Base-by-base conservation (phyloP, 2,113 vertebrate species). In the Anguilla japonica region DNA sequence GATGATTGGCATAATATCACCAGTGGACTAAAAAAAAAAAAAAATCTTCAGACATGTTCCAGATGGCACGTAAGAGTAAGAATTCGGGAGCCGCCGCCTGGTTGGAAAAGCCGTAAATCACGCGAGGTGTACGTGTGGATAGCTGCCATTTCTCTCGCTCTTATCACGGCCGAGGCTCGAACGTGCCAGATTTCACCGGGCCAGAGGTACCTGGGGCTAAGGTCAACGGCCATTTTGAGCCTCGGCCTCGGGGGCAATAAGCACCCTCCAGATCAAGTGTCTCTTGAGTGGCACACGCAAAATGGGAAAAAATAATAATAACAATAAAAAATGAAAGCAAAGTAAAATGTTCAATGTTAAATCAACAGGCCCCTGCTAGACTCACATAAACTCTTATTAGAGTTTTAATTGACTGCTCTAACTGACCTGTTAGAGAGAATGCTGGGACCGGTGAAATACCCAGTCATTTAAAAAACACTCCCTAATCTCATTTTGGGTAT, bases 41-140 rank as follows among this genome's bases (percentile, higher is more conserved):
- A 39, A 83, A 83, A 29, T 79, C 46, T 39, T 41, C 56, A 56
- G 63, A 78, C 53, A 63, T 40, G 78, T 87, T 87, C 81, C 81
- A 83, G 81, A 82, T 79, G 43, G 41, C 53, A 43, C 9, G 34
- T 75, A 34, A 63, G 18, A 50, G 41, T 57, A n/a, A 16, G 29
- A 1, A 39, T 80, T 29, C 0, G 79, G 20, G 56, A 0, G 57
- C 46, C 53, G 67, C 75, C 60, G 41, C 18, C n/a, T 3, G n/a
- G 29, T 15, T 79, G 20, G 26, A 43, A 16, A 78, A 34, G 67
- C 15, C 2, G 20, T 57, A 83, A 75, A 29, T 83, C 50, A 57
- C 39, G 2, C 15, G 0, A 43, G 16, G 22, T 41, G 63, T 83
- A 15, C 3, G 67, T 79, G 82, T 15, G 63, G 86, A 83, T 83